A percentile compares a stretch with the other conserved stretches of the same genome.
phyloP scores from a whole-genome alignment of 2,888 invertebrate genomes.

The Imbricaverruca yamaguchii region DNA sequence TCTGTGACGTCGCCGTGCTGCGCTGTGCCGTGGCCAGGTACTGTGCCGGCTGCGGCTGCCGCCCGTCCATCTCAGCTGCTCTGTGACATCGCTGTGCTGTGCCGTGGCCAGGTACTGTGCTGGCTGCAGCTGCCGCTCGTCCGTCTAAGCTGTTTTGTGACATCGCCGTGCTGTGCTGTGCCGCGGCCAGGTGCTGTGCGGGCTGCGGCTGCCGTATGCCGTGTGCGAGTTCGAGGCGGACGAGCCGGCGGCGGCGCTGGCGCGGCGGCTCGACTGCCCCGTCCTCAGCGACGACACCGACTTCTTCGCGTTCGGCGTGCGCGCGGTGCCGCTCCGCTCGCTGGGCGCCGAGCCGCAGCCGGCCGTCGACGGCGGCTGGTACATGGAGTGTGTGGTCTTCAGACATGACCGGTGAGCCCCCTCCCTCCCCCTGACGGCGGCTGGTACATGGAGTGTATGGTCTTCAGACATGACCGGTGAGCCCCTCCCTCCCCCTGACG shows the following conservation, averaged over 20 bases:
- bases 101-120: constrained; percentile 39
- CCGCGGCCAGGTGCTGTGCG: constrained; percentile 44
- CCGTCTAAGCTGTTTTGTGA: background rate
- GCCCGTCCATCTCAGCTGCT: too few species aligned
- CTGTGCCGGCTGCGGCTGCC: too few species aligned
- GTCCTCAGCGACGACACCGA: constrained; percentile 90
- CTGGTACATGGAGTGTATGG: too few species aligned
- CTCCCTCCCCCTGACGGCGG: too few species aligned
- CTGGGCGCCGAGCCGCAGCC: constrained; percentile 29
- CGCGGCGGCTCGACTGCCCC: constrained; percentile 68
- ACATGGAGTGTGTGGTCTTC: constrained; percentile 43
- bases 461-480: too few species aligned
- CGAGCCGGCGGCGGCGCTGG: constrained; percentile 72
- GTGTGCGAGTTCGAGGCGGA: constrained; percentile 85
- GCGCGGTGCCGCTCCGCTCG: constrained; percentile 63
- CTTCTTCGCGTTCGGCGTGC: constrained; percentile 78
- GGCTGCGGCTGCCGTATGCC: constrained; percentile 57
- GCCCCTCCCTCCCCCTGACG: too few species aligned
- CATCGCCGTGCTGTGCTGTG: constrained; percentile 27
- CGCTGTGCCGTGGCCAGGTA: too few species aligned
- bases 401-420: constrained; percentile 9
- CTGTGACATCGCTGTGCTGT: too few species aligned
- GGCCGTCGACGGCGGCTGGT: constrained; percentile 21
- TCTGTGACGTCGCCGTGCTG: too few species aligned
- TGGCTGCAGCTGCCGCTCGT: constrained; percentile 59